Base-by-base conservation (phyloP, 2,797 vertebrate species). In the Pempheris klunzingeri region DNA sequence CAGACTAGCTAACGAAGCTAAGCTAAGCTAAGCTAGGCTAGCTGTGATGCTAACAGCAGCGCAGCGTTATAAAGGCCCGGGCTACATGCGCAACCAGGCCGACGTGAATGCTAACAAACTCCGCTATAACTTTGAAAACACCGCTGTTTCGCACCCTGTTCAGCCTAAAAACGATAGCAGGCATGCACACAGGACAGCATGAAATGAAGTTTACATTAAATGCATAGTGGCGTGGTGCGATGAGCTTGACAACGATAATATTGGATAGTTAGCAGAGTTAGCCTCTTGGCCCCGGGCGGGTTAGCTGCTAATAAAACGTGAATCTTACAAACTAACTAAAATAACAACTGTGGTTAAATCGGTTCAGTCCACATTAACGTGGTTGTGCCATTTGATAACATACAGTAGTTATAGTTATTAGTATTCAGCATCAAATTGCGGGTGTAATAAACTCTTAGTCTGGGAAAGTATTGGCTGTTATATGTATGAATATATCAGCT, bases 11-110 rank as follows among this genome's bases (percentile, higher is more conserved):
- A 63, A 18, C 41, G 15, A 12, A 8, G 17, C 32, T 46, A 70
- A 0, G 70, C 67, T 79, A 77, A 26, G 77, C 73, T 87, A 81
- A 0, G 57, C 5, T 70, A 81, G 36, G 80, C 74, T 87, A 90
- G 60, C 70, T 59, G 8, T 38, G 47, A 80, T 81, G 76, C 86
- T 86, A 87, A 49, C 53, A 60, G 50, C 53, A 24, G 22, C 18
- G 32, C 0, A 52, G n/a, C n/a, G n/a, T n/a, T n/a, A n/a, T n/a
- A n/a, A n/a, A n/a, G 80, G 88, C 81, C 88, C 38, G 18, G 47
- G 47, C 69, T 79, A 38, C 67, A 59, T 46, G 63, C 74, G 55
- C 53, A 60, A n/a, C 64, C 59, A 62, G 76, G 69, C 62, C 81
- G 2, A n/a, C 41, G 38, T 75, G 43, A 11, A 12, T 13, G 73